Conservation (phyloP, 2,113 vertebrate genomes). For the Archilochus colubris region DNA sequence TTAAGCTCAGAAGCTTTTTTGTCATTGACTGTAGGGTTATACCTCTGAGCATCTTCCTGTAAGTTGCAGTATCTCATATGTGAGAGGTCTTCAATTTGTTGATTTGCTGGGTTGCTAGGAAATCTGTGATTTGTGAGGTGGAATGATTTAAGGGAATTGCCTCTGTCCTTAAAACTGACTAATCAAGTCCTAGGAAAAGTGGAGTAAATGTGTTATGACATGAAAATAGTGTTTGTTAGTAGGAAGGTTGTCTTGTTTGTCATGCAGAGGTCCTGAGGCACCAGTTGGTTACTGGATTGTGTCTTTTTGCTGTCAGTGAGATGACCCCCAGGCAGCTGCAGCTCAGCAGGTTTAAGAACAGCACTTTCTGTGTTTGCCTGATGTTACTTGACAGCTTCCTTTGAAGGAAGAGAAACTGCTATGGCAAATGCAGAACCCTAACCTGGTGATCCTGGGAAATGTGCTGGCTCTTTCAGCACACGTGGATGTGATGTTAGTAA, state of each 20-base stretch:
- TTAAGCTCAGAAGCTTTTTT: not conserved
- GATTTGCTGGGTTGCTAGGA: not conserved
- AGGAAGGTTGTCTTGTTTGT: not conserved
- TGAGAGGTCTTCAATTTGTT: not conserved
- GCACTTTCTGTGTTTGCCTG: not conserved
- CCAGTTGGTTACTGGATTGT: not conserved
- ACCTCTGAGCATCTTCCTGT: not conserved
- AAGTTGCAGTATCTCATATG: not conserved
- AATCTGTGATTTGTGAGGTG: not conserved
- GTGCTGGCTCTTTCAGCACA: not conserved
- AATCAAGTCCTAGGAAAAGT: not conserved
- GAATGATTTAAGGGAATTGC: not conserved
- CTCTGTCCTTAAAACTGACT: not conserved
- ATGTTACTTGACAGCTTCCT: not conserved
- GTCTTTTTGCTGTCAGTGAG: not conserved
- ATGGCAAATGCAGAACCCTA: not conserved
- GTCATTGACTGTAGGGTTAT: not conserved
- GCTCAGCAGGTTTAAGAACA: not conserved
- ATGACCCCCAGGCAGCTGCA: not conserved
- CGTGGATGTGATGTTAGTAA: not conserved
- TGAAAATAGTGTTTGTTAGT: not conserved
- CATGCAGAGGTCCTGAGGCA: not conserved
- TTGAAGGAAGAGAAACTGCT: not conserved
- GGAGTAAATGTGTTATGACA: not conserved
- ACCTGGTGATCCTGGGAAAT: not conserved